Evolutionary conservation across 1,140 invertebrate species (phyloP), one percentile per base, ranked within the genome.

Genomic region (Solenopsis invicta): DNA sequence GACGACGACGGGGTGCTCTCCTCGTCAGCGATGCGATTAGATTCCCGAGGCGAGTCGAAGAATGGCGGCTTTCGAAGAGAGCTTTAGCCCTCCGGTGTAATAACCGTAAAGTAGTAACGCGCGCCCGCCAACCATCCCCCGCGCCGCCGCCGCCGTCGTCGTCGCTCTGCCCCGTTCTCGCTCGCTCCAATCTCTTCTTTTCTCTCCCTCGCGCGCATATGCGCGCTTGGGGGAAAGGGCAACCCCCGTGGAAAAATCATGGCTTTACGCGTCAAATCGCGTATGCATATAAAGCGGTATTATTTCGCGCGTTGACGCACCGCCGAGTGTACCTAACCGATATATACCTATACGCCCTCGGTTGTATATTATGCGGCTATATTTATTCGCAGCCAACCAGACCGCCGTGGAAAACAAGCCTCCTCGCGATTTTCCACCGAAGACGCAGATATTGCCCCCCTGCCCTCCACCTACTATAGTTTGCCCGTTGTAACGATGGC

Each of bases 211-310:
- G 64, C 56, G 24, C 85, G 50, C 77, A 77, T 59, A 67, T 50
- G 64, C 54, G 61, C 64, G 18, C 81, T 48, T 37, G 90, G 91
- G 78, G 54, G 85, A 64, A 24, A 54, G 61, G 67, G 59, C 85
- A 81, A 88, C 86, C 80, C 89, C 90, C 89, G 90, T 91, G 91
- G 93, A 94, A 94, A 94, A 94, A 94, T 94, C 93, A 94, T 94
- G 91, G 94, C 90, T 93, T 94, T 93, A 92, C 93, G 94, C 92
- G 92, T 94, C 93, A 93, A 94, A 93, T 94, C 92, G 91, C 90
- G 92, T 93, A 94, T 94, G 94, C 93, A 94, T 94, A 93, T 94
- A 94, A 94, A 94, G 90, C 92, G 90, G 90, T 90, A 94, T 94
- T 94, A 94, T 94, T 94, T 94, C 91, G 92, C 89, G 87, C 89